Conservation (phyloP, 1,140 invertebrate species). For the Xylocopa sonorina region DNA sequence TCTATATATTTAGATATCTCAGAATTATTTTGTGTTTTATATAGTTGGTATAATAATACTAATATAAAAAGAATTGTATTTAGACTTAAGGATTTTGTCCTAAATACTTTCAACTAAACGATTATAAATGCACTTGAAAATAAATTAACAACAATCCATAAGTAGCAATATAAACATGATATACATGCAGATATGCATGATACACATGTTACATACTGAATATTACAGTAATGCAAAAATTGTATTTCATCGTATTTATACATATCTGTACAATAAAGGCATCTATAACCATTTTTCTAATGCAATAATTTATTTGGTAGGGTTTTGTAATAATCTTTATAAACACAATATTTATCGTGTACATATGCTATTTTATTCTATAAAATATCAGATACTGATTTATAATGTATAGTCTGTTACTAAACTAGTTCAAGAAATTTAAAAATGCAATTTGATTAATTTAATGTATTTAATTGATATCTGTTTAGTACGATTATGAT, state of each 20-base stretch:
- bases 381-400: neutral
- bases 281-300: slow-evolving; percentile 46
- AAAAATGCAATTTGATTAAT: slow-evolving; percentile 1
- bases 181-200: slow-evolving; percentile 49
- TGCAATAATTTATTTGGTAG: slow-evolving; percentile 34
- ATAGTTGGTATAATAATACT: slow-evolving; percentile 38
- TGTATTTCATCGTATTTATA: slow-evolving; percentile 72
- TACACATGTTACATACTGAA: slow-evolving; percentile 58
- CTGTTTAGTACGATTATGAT: slow-evolving; percentile 17
- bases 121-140: slow-evolving; percentile 30
- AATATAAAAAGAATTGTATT: slow-evolving; percentile 31
- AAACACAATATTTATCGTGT: neutral
- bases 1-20: slow-evolving; percentile 66
- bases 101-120: slow-evolving; percentile 34
- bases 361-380: neutral
- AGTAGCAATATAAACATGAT: slow-evolving; percentile 63
- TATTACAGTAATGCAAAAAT: slow-evolving; percentile 51
- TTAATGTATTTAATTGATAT: slow-evolving; percentile 18
- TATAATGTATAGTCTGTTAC: slow-evolving; percentile 16
- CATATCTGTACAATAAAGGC: slow-evolving; percentile 77
- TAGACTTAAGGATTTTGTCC: slow-evolving; percentile 49
- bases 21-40: slow-evolving; percentile 48
- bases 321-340: slow-evolving; percentile 8
- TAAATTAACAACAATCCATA: slow-evolving; percentile 38
- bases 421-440: neutral